Base-by-base conservation (phyloP, 2,113 vertebrate species). In the Asarcornis scutulata region DNA sequence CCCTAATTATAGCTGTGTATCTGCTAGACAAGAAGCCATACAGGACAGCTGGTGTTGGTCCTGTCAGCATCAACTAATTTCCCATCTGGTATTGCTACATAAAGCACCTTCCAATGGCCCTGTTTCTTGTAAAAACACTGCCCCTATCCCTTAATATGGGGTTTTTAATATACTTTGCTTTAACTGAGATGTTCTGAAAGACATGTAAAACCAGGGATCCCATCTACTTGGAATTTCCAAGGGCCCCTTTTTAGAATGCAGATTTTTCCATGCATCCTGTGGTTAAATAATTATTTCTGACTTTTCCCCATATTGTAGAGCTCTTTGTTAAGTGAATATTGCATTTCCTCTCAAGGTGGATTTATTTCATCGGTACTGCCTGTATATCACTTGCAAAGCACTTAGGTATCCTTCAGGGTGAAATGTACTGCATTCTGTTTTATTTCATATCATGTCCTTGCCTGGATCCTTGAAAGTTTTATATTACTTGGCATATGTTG, bases 381-480 rank as follows among this genome's bases (percentile, higher is more conserved):
- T 73, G 83, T 66, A 81, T 67, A 27, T 89, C 71, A 18, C 73
- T 64, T 75, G 56, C 60, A 90, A 83, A 86, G 77, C 73, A 31
- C 76, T 93, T 50, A 17, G 81, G 17, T 25, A 23, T 76, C 91
- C 94, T 85, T 73, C 84, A 88, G 77, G 46, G 78, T 82, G 87
- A 68, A 69, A 74, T 52, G 75, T 74, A 62, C 75, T 86, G n/a
- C 46, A 52, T 78, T 72, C 60, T 67, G 76, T 60, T 75, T 86
- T 75, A 63, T 74, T 88, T 75, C 71, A 31, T 53, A 38, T 75
- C 14, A 22, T 83, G 36, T 48, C 82, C 89, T 95, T 96, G 85
- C 62, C 59, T 88, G 76, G 86, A 85, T 85, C 94, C 91, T 77
- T 71, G 89, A n/a, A 77, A 91, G 59, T 68, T 93, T 93, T 81